phyloP scores from a whole-genome alignment of 2,888 invertebrate genomes.

The Nemoura dubitans region DNA sequence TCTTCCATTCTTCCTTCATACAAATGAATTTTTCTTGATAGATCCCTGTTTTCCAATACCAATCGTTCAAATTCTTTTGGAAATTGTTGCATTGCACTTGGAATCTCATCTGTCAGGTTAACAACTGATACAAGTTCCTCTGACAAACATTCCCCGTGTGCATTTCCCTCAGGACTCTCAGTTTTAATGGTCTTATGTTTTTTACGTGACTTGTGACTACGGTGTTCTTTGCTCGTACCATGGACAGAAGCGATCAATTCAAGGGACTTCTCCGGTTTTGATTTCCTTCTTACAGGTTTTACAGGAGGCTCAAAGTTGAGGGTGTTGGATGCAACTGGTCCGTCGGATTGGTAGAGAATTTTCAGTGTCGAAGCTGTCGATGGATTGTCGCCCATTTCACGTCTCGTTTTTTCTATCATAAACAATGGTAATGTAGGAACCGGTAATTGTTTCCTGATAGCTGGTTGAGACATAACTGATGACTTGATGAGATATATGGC shows the following conservation, averaged over 20 bases:
- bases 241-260: constrained; percentile 27
- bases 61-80: constrained; percentile 28
- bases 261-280: neutral
- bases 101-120: neutral
- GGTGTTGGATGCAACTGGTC: neutral
- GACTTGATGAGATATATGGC: neutral
- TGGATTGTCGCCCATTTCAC: neutral
- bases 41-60: constrained; percentile 37
- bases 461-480: neutral
- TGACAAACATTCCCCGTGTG: neutral
- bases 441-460: neutral
- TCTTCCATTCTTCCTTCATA: constrained; percentile 44
- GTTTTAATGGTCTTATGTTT: neutral
- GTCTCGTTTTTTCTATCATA: constrained; percentile 40
- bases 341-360: constrained; percentile 27
- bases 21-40: constrained; percentile 9
- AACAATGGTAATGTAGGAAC: constrained; percentile 47
- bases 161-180: neutral
- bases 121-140: constrained; percentile 19
- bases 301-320: neutral
- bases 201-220: constrained; percentile 32
- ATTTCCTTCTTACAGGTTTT: constrained; percentile 1
- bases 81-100: neutral
- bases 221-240: constrained; percentile 19
- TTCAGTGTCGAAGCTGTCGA: neutral